phyloP scores from a whole-genome alignment of 2,888 invertebrate genomes.

The Junonia oenone region DNA sequence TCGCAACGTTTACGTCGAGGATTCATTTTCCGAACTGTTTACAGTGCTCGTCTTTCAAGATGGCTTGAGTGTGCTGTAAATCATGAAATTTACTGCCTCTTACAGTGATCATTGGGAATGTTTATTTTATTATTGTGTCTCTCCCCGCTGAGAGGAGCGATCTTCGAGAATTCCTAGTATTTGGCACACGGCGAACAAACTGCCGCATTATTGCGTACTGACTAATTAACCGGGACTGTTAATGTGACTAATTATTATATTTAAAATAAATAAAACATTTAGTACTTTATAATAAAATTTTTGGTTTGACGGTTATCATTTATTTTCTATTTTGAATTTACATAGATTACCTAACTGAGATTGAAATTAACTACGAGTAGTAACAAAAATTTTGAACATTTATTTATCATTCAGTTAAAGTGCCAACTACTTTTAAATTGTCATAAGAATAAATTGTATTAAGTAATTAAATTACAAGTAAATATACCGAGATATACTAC shows the following conservation, averaged over 20 bases:
- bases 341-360: too few relatives aligned
- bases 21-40: conserved; percentile 27
- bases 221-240: conserved; percentile 19
- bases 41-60: conserved; percentile 37
- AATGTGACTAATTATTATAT: not conserved
- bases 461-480: not conserved
- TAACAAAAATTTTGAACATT: too few relatives aligned
- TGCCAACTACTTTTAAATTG: too few relatives aligned
- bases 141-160: conserved; percentile 18
- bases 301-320: not conserved
- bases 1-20: conserved; percentile 12
- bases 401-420: too few relatives aligned
- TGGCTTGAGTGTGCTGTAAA: conserved; percentile 38
- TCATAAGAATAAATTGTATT: too few relatives aligned
- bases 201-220: conserved; percentile 23
- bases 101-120: conserved; percentile 35
- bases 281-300: not conserved
- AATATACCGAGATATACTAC: not conserved
- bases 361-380: too few relatives aligned
- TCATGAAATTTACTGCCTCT: conserved; percentile 41
- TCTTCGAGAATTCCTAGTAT: conserved; percentile 33
- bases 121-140: conserved; percentile 39
- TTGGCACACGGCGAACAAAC: conserved; percentile 30
- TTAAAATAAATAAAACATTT: not conserved
- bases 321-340: too few relatives aligned